These are phyloP conservation scores for Lysiphlebus fabarum DNA, from an alignment of 1,140 invertebrate species.

Conservation along the genomic window DNA sequence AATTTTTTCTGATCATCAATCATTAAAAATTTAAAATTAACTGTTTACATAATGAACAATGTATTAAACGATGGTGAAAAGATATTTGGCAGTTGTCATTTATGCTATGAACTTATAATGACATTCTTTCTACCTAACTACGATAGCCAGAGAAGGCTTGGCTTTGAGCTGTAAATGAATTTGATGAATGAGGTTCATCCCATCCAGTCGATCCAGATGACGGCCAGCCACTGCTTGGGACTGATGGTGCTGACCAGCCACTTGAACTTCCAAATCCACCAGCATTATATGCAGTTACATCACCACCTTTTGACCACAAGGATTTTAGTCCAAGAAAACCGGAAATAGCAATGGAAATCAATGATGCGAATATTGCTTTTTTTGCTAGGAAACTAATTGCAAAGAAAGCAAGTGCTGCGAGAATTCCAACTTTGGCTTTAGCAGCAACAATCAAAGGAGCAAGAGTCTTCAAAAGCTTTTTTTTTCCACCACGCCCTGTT, in stretches of 20 bases:
- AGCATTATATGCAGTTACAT: conserved; percentile 42
- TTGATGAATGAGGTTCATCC: conserved; percentile 25
- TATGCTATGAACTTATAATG: not conserved
- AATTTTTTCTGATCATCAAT: not conserved
- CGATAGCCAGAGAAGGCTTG: conserved; percentile 31
- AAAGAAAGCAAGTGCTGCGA: conserved; percentile 60
- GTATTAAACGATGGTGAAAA: conserved; percentile 1
- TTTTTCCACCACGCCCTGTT: conserved; percentile 59
- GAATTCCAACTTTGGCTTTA: conserved; percentile 61
- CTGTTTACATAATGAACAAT: not conserved
- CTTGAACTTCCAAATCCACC: conserved; percentile 45
- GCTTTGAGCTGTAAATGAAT: conserved; percentile 26
- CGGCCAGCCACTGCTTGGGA: conserved; percentile 42
- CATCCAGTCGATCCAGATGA: conserved; percentile 36
- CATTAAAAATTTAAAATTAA: not conserved
- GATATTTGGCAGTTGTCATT: conserved; percentile 11
- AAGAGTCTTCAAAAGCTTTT: conserved; percentile 60
- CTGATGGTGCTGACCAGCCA: conserved; percentile 40
- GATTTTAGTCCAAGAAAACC: conserved; percentile 59
- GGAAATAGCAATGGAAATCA: conserved; percentile 63
- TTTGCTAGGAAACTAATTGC: conserved; percentile 63
- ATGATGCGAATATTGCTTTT: conserved; percentile 62
- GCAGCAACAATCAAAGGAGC: conserved; percentile 60
- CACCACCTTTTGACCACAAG: conserved; percentile 48
- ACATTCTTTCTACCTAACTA: conserved; percentile 16